Percentiles rank a stretch among this genome's conserved stretches.
phyloP scores from a whole-genome alignment of 2,113 vertebrate genomes.

The Tricholaema leucomelas region DNA sequence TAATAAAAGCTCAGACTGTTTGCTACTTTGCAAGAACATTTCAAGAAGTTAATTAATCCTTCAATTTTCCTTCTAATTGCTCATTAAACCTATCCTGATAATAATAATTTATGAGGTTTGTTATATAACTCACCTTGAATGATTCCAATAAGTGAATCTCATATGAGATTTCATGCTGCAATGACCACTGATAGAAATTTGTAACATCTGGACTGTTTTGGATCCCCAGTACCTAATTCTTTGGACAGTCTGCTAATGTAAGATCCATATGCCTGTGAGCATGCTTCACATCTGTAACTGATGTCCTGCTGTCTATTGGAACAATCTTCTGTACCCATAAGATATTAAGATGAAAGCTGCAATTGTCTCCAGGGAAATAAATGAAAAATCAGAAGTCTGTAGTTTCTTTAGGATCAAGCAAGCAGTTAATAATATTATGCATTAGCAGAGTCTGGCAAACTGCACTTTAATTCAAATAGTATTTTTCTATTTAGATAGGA shows the following conservation, averaged over 20 bases:
- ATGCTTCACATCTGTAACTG: slow-evolving; percentile 94
- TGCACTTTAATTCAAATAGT: neutral
- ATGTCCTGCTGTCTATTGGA: slow-evolving; percentile 90
- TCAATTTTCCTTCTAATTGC: slow-evolving; percentile 6
- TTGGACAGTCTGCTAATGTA: slow-evolving; percentile 89
- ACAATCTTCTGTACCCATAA: slow-evolving; percentile 86
- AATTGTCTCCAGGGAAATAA: neutral
- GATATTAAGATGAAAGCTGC: slow-evolving; percentile 51
- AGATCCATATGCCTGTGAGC: slow-evolving; percentile 91
- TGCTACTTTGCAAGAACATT: neutral
- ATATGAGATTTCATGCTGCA: slow-evolving; percentile 92
- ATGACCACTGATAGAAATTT: slow-evolving; percentile 91
- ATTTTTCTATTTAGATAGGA: neutral
- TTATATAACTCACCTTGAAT: slow-evolving; percentile 85
- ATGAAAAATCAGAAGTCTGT: neutral
- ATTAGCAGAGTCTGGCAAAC: neutral
- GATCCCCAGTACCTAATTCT: slow-evolving; percentile 88
- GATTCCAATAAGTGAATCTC: slow-evolving; percentile 93
- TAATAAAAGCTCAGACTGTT: neutral
- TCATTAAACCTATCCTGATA: slow-evolving; percentile 38
- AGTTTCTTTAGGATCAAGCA: neutral
- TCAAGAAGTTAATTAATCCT: slow-evolving; percentile 32
- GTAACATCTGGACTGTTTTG: slow-evolving; percentile 93
- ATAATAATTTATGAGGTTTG: slow-evolving; percentile 55
- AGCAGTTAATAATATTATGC: neutral